Base-by-base conservation (phyloP, 2,888 invertebrate species). In the Tinea semifulvella region DNA sequence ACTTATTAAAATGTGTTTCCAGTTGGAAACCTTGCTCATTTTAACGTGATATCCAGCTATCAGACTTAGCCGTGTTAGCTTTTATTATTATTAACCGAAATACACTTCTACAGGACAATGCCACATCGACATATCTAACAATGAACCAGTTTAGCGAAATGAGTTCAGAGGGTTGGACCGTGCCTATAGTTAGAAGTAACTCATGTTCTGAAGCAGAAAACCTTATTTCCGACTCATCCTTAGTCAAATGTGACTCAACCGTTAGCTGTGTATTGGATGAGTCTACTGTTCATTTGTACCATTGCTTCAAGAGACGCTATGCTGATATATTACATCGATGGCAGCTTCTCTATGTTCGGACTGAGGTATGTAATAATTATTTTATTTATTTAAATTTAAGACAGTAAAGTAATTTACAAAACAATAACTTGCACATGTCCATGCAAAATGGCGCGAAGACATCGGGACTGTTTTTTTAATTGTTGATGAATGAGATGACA, bases 161-260 rank as follows among this genome's bases (percentile, higher is more conserved):
- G 16, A 86, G 88, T 49, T 84, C 89, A 0, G 91, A 92, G 56
- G 89, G 90, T 2, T 91, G 91, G 87, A 89, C 87, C 47, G 82
- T 90, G 49, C 88, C 89, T 20, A 84, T 86, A 25, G 65, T 89
- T 2, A 83, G 90, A 42, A 94, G 94, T 44, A 94, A 91, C 64
- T 94, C 93, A 0, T 93, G 92, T 85, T 92, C 93, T 0, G 92
- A 93, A 56, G 93, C 92, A 0, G 83, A 93, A 49, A 94, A 95
- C 63, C 90, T 65, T 53, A 74, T 68, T 51, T 72, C 74, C 0
- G 77, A 77, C 26, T 73, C 71, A 1, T 65, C 63, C 1, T 25
- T 56, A 56, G 8, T 64, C 65, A 73, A 74, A 48, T 68, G 66
- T 0, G 79, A 76, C 36, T 11, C 42, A 1, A 14, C 36, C 10